Conservation (phyloP, 2,888 invertebrate genomes). For the Dryobota labecula region DNA sequence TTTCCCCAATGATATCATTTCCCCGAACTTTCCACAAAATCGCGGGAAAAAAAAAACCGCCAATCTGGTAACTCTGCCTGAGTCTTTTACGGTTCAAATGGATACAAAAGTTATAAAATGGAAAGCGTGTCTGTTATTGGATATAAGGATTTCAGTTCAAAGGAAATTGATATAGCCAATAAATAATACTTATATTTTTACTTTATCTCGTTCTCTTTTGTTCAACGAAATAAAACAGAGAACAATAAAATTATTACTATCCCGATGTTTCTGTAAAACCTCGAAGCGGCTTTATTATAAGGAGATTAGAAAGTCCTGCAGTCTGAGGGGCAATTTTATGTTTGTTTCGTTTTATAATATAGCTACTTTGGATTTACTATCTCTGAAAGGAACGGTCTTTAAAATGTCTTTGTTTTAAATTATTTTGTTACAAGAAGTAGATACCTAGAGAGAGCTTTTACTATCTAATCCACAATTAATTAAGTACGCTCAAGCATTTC, state of each 20-base stretch:
- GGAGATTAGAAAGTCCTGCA: constrained; percentile 57
- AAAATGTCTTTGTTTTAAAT: background rate
- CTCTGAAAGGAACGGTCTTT: background rate
- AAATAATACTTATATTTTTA: constrained; percentile 39
- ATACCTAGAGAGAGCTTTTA: background rate
- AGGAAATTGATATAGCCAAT: constrained; percentile 45
- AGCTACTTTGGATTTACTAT: constrained; percentile 11
- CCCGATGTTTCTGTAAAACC: constrained; percentile 41
- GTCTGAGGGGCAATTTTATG: constrained; percentile 37
- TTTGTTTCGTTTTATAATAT: constrained; percentile 31
- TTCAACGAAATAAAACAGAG: constrained; percentile 39
- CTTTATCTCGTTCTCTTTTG: background rate
- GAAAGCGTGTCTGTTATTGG: constrained; percentile 51
- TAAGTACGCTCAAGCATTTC: background rate
- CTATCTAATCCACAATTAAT: background rate
- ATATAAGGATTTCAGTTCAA: constrained; percentile 55
- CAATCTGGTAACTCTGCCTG: too few relatives aligned
- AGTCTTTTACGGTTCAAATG: constrained; percentile 29
- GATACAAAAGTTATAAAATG: constrained; percentile 48
- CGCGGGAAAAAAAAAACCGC: too few relatives aligned
- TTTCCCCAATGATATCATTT: too few relatives aligned
- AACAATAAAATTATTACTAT: constrained; percentile 51
- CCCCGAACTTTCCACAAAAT: too few relatives aligned
- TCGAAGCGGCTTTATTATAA: constrained; percentile 56
- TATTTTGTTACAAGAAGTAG: background rate